Conservation (phyloP, 2,113 vertebrate genomes). For the Ptilorrhoa leucosticta region DNA sequence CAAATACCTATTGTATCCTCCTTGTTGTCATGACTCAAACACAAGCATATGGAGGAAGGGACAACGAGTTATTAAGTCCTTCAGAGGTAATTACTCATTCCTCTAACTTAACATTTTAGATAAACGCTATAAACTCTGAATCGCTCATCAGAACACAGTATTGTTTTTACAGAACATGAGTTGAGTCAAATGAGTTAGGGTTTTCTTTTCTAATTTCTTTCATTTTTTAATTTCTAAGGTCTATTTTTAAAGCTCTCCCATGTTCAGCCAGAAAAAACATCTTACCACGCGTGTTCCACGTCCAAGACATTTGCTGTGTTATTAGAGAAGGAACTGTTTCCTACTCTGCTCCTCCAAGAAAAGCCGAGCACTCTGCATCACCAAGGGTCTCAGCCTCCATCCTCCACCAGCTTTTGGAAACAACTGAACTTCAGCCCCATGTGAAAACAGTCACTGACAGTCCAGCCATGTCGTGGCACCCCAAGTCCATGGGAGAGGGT, state of each 20-base stretch:
- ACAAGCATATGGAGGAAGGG: not conserved
- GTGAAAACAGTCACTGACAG: not conserved
- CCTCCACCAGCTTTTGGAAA: not conserved
- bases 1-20: not conserved
- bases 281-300: not conserved
- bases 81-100: slow-evolving; percentile 16
- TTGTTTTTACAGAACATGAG: not conserved
- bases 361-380: rapidly evolving
- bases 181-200: not conserved
- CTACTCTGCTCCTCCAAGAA: not conserved
- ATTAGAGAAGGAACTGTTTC: not conserved
- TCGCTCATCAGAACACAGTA: not conserved
- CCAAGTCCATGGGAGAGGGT: not conserved
- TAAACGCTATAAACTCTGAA: not conserved
- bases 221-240: not conserved
- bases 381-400: not conserved
- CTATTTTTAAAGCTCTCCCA: not conserved
- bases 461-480: rapidly evolving
- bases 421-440: not conserved
- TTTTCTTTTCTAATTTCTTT: no score
- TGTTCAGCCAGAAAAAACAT: not conserved
- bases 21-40: not conserved
- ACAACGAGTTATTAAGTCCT: not conserved
- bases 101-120: not conserved
- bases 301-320: not conserved